These are phyloP conservation scores for Actenoides hombroni DNA, from an alignment of 2,113 vertebrate species.

Conservation along the genomic window DNA sequence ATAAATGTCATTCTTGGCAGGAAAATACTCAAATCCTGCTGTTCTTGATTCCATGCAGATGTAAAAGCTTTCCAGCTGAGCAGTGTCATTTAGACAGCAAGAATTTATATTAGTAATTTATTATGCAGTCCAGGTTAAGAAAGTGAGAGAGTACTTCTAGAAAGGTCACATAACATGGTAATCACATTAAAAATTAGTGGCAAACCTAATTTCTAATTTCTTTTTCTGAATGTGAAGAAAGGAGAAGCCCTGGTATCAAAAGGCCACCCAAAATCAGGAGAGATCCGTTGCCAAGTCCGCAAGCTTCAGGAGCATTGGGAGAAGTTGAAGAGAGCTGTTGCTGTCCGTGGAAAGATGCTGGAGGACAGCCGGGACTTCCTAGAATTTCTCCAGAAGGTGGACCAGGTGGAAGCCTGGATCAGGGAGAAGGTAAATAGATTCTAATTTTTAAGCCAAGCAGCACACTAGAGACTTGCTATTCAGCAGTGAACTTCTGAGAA, in stretches of 20 bases:
- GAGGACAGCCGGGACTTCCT: slow-evolving; percentile 83
- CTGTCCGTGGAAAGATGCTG: slow-evolving; percentile 78
- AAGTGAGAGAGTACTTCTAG: not conserved
- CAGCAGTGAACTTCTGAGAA: not conserved
- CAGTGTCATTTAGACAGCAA: not conserved
- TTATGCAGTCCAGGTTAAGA: not conserved
- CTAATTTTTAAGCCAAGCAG: not conserved
- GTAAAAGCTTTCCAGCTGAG: not conserved
- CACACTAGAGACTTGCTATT: not conserved
- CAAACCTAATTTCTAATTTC: not conserved
- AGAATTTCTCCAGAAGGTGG: slow-evolving; percentile 87
- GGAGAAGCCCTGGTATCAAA: slow-evolving; percentile 77
- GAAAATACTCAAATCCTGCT: not conserved
- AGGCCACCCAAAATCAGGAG: slow-evolving; percentile 66
- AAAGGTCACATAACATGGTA: not conserved
- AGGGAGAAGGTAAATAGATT: slow-evolving; percentile 80
- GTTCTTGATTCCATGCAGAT: not conserved
- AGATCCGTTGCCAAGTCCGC: slow-evolving; percentile 65
- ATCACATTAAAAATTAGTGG: not conserved
- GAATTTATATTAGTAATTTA: not conserved
- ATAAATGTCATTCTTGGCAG: not conserved
- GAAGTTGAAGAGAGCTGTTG: slow-evolving; percentile 77
- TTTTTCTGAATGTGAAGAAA: slow-evolving; percentile 65
- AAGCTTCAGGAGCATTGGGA: slow-evolving; percentile 80
- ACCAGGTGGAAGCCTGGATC: slow-evolving; percentile 89